Conservation (phyloP, 1,140 invertebrate genomes). For the Melitaea cinxia region DNA sequence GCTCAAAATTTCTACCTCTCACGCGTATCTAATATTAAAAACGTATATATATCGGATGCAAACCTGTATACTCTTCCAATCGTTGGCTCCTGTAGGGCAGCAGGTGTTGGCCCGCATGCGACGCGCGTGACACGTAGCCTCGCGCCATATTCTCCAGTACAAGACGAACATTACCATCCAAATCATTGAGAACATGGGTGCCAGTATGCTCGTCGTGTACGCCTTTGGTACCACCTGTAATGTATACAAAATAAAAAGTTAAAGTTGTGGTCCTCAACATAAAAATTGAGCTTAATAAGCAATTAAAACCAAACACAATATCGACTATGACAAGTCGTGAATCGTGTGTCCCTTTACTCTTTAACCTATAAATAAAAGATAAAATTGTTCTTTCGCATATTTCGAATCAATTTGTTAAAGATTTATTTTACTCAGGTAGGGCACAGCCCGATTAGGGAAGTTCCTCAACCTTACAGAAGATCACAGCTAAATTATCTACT, state of each 20-base stretch:
- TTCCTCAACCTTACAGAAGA: too few species aligned
- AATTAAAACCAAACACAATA: too few species aligned
- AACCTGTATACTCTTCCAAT: slow-evolving; percentile 87
- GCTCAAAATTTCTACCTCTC: neutral
- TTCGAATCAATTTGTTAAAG: too few species aligned
- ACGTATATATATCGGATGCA: neutral
- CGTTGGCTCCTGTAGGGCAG: slow-evolving; percentile 81
- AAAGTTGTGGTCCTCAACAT: too few species aligned
- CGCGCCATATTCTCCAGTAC: slow-evolving; percentile 89
- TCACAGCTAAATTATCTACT: too few species aligned
- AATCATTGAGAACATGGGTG: slow-evolving; percentile 85
- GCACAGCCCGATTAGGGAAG: too few species aligned
- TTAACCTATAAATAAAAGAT: too few species aligned
- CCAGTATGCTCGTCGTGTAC: slow-evolving; percentile 86
- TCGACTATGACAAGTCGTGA: too few species aligned
- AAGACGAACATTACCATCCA: slow-evolving; percentile 87
- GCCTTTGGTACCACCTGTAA: slow-evolving; percentile 81
- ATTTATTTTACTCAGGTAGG: too few species aligned
- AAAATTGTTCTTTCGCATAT: too few species aligned
- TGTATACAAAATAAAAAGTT: neutral
- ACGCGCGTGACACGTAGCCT: slow-evolving; percentile 85
- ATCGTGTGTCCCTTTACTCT: too few species aligned
- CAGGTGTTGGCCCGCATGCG: slow-evolving; percentile 83
- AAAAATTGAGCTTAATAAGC: too few species aligned
- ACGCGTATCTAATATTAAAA: neutral